A percentile compares a stretch with the other conserved stretches of the same genome.
Evolutionary conservation across 2,888 invertebrate genomes (phyloP).

Genomic region (Mythimna lalbum): DNA sequence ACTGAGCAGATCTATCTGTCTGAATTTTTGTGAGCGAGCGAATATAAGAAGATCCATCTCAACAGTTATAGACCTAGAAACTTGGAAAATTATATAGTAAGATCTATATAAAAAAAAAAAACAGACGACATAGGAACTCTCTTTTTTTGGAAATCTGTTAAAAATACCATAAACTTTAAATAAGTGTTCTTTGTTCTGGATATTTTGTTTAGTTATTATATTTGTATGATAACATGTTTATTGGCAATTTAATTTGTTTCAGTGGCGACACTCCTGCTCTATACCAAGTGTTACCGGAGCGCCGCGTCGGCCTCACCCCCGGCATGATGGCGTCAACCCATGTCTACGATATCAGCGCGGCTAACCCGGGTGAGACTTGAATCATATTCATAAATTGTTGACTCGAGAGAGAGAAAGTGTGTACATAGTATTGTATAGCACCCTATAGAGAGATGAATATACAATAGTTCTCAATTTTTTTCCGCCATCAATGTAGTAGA

Average conservation of each 20-base stretch:
- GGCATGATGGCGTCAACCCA: slow-evolving; percentile 99
- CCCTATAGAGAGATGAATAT: neutral
- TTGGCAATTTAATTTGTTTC: neutral
- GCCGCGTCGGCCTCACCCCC: slow-evolving; percentile 96
- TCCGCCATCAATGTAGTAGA: too few relatives aligned
- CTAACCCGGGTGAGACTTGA: slow-evolving; percentile 81
- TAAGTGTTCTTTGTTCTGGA: too few relatives aligned
- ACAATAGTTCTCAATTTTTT: too few relatives aligned
- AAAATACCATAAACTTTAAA: too few relatives aligned
- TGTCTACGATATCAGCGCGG: slow-evolving; percentile 97
- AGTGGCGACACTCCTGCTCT: slow-evolving; percentile 98
- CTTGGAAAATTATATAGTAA: too few relatives aligned
- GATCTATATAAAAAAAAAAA: too few relatives aligned
- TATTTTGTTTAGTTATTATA: neutral
- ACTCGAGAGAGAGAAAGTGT: too few relatives aligned
- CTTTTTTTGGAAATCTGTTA: too few relatives aligned
- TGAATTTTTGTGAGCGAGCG: neutral
- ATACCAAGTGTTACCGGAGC: slow-evolving; percentile 98
- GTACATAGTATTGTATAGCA: neutral
- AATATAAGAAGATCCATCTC: too few relatives aligned
- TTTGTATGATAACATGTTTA: neutral
- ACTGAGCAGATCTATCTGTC: too few relatives aligned
- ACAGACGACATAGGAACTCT: too few relatives aligned
- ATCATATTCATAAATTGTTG: neutral
- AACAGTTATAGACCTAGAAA: too few relatives aligned